Percentiles rank a stretch among this genome's conserved stretches.
Conservation (phyloP, 2,888 invertebrate genomes). For the Brachylomia viminalis region DNA sequence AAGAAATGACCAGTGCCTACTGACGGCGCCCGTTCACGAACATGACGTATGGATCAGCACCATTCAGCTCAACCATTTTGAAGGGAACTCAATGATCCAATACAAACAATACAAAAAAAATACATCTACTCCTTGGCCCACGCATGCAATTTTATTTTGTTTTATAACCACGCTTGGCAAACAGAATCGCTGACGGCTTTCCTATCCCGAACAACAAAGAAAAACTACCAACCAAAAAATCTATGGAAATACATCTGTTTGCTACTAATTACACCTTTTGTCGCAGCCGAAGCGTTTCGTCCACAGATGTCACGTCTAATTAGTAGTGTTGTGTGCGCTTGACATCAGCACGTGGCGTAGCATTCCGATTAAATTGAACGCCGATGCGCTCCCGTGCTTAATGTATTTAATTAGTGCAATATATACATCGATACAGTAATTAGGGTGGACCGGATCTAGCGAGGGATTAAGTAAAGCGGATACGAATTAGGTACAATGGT, state of each 20-base stretch:
- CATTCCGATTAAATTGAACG: conserved; percentile 75
- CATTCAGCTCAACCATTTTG: too few species aligned
- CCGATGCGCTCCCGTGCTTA: conserved; percentile 65
- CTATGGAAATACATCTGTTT: conserved; percentile 42
- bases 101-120: too few species aligned
- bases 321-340: conserved; percentile 70
- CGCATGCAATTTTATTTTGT: neutral
- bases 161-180: neutral
- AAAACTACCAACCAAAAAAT: conserved; percentile 21
- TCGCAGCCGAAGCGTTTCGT: conserved; percentile 70
- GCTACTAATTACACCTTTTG: conserved; percentile 74
- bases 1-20: too few species aligned
- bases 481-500: neutral
- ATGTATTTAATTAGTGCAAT: conserved; percentile 78
- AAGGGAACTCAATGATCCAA: too few species aligned
- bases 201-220: neutral
- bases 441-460: conserved; percentile 31
- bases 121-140: too few species aligned
- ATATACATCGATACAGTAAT: conserved; percentile 57
- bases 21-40: too few species aligned
- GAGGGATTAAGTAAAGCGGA: conserved; percentile 5
- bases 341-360: conserved; percentile 67
- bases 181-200: neutral
- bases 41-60: too few species aligned
- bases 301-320: conserved; percentile 72